phyloP scores from a whole-genome alignment of 2,888 invertebrate species.

The Epicampocera succincta region DNA sequence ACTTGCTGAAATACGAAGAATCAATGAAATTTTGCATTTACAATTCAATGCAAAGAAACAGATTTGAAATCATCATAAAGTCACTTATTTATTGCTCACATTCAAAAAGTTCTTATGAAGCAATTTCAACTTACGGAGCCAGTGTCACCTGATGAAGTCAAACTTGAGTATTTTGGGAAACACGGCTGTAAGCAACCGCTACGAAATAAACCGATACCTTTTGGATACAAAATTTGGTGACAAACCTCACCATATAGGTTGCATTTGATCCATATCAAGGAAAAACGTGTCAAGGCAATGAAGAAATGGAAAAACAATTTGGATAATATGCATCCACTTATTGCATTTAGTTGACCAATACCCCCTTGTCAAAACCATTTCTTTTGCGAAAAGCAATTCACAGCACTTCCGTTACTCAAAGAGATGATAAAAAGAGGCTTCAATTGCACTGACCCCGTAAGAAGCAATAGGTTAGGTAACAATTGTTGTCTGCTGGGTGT shows the following conservation, averaged over 20 bases:
- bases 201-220: slow-evolving; percentile 8
- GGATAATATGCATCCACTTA: slow-evolving; percentile 15
- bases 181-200: no score
- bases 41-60: no score
- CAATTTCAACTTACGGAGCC: no score
- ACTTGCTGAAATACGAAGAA: background rate
- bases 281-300: background rate
- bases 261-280: no score
- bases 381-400: no score
- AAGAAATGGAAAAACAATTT: slow-evolving; percentile 19
- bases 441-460: background rate
- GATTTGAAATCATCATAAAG: no score
- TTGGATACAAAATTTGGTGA: slow-evolving; percentile 10
- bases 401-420: background rate
- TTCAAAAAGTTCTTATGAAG: slow-evolving; percentile 8
- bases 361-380: slow-evolving; percentile 11
- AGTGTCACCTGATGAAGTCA: no score
- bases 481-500: no score
- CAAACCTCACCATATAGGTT: slow-evolving; percentile 2
- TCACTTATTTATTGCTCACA: no score
- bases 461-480: no score
- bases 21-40: no score
- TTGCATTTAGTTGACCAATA: slow-evolving; percentile 8
- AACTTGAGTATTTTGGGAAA: no score
- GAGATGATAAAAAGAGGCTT: slow-evolving; percentile 3